Evolutionary conservation across 2,888 invertebrate species (phyloP).

Genomic region (Apomyelois bistriatella): DNA sequence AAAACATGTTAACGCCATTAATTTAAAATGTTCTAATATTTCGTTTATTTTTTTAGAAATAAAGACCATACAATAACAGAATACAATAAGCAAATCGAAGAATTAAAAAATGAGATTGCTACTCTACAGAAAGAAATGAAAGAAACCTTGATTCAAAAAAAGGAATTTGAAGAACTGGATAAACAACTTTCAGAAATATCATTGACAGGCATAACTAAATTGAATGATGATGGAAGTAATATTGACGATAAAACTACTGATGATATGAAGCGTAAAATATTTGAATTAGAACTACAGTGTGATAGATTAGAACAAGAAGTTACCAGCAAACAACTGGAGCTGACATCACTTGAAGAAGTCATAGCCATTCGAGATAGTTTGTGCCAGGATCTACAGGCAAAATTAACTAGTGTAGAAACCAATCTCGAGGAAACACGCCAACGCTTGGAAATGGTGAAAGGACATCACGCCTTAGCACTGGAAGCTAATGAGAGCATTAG

Average conservation of each 20-base stretch:
- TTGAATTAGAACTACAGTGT: constrained; percentile 53
- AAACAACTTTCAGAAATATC: constrained; percentile 33
- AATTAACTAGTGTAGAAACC: constrained; percentile 56
- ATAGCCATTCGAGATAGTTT: constrained; percentile 66
- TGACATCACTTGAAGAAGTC: constrained; percentile 63
- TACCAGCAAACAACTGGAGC: constrained; percentile 61
- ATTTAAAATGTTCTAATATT: no score
- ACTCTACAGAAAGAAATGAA: constrained; percentile 43
- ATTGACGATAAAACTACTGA: constrained; percentile 27
- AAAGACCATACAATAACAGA: constrained; percentile 67
- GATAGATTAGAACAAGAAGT: constrained; percentile 62
- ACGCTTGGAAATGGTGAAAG: constrained; percentile 73
- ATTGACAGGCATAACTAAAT: constrained; percentile 16
- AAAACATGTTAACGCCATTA: no score
- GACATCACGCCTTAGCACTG: constrained; percentile 69
- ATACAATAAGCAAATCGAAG: constrained; percentile 68
- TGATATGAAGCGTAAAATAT: constrained; percentile 45
- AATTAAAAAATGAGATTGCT: constrained; percentile 58
- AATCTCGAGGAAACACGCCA: constrained; percentile 62
- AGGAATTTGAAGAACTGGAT: constrained; percentile 35
- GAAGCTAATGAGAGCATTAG: constrained; percentile 76
- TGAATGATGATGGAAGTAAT: neutral
- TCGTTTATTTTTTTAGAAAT: constrained; percentile 64
- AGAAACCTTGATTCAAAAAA: constrained; percentile 27
- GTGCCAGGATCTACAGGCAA: constrained; percentile 68